Evolutionary conservation across 2,113 vertebrate species (phyloP).

Genomic region (Terrapene triunguis): DNA sequence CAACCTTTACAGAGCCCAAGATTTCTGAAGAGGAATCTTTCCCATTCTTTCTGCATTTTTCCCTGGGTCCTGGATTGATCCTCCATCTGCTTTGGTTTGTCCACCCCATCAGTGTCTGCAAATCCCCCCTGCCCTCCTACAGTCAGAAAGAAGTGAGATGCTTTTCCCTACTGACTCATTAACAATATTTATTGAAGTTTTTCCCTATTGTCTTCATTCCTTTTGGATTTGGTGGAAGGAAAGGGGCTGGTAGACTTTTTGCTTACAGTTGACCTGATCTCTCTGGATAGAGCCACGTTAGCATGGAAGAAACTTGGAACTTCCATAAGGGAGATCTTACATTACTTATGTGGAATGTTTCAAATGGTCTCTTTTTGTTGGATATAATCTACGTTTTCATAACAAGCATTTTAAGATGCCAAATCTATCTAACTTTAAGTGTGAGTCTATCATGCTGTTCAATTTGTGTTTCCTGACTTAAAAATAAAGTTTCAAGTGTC

Average conservation of each 20-base stretch:
- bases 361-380: not conserved
- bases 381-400: slow-evolving; percentile 20
- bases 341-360: not conserved
- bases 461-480: not conserved
- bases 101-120: not conserved
- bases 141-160: not conserved
- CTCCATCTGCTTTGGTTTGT: not conserved
- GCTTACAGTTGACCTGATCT: not conserved
- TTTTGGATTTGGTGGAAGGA: not conserved
- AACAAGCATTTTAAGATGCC: not conserved
- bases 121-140: not conserved
- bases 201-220: not conserved
- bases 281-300: not conserved
- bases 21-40: not conserved
- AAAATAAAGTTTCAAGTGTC: not conserved
- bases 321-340: not conserved
- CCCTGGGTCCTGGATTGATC: not conserved
- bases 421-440: not conserved
- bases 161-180: not conserved
- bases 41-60: not conserved
- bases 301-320: slow-evolving; percentile 5
- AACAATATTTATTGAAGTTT: not conserved
- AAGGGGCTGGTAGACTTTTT: not conserved
- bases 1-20: not conserved
- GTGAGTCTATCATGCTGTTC: not conserved